Base-by-base conservation (phyloP, 2,113 vertebrate genomes). In the Pluvianellus socialis region DNA sequence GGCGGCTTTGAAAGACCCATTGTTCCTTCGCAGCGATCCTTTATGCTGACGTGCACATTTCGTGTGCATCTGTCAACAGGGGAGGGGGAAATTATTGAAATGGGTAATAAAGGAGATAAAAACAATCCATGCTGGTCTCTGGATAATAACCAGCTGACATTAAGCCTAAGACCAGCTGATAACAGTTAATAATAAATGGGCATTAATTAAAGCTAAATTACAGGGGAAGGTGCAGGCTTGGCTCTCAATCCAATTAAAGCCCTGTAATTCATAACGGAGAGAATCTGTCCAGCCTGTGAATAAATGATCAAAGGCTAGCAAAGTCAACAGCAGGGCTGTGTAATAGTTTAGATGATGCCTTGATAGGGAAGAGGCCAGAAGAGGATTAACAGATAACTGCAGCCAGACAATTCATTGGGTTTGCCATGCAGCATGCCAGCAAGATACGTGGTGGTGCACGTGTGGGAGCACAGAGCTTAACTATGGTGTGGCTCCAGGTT, bases 141-240 rank as follows among this genome's bases (percentile, higher is more conserved):
- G 76, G 80, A 23, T 82, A 89, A 90, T 55, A 95, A 95, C 76
- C 83, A 89, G 66, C 79, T 93, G 96, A 95, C 59, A 76, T 55
- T 73, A 77, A 95, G 74, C 44, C 61, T 80, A 56, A 96, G 35
- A 77, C 62, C 77, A 88, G 73, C 76, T 50, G 91, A 95, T 92
- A 97, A 94, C 80, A 71, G 86, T 92, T 92, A 83, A 94, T 94
- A 95, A 96, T 85, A 70, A 94, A 95, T 86, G 95, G 95, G 47
- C 90, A 83, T 93, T 96, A 96, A 96, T 97, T 96, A 96, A 96
- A 92, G 67, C 68, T 88, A 67, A 92, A 93, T 97, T 93, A 91
- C 67, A 94, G 83, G 72, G 92, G 88, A 95, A 94, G 86, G 90
- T 84, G 68, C 65, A 44, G 66, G 53, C 44, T 83, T 52, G 63